Percentiles rank a stretch among this genome's conserved stretches.
phyloP scores from a whole-genome alignment of 2,797 vertebrate genomes.

The Mallotus villosus region DNA sequence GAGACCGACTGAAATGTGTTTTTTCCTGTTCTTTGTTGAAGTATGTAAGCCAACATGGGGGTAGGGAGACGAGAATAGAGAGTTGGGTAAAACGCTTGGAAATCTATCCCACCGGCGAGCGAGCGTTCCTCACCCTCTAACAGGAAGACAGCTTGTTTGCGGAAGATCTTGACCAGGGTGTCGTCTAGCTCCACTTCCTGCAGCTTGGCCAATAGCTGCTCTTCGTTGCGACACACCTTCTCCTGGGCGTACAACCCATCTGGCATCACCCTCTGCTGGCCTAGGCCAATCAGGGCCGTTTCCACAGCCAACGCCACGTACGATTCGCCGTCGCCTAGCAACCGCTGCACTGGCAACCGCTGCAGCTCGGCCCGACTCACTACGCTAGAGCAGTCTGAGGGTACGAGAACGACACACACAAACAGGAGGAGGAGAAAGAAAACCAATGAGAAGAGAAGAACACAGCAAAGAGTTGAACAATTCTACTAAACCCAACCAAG shows the following conservation, averaged over 20 bases:
- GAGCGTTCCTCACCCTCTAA: constrained; percentile 84
- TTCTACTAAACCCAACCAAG: background rate
- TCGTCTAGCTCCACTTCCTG: constrained; percentile 97
- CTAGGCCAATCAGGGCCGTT: constrained; percentile 91
- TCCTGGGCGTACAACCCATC: constrained; percentile 97
- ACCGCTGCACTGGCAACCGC: constrained; percentile 86
- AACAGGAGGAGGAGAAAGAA: background rate
- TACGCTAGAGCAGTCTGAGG: constrained; percentile 83
- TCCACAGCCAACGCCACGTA: constrained; percentile 93
- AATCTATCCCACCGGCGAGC: background rate
- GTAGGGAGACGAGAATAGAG: background rate
- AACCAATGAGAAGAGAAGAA: background rate
- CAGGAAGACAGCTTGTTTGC: constrained; percentile 97
- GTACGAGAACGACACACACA: background rate
- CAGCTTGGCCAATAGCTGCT: constrained; percentile 96
- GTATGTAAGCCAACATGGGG: background rate
- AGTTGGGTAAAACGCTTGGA: background rate
- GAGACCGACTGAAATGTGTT: constrained; percentile 58
- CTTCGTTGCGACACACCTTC: constrained; percentile 97
- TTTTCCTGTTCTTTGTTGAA: constrained; percentile 57
- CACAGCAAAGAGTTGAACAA: background rate
- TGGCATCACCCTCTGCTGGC: constrained; percentile 96
- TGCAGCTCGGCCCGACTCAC: constrained; percentile 88
- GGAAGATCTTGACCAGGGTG: constrained; percentile 96
- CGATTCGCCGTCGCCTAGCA: constrained; percentile 93